Evolutionary conservation across 2,797 vertebrate species (phyloP).

Genomic region (Bradypodion ventrale): DNA sequence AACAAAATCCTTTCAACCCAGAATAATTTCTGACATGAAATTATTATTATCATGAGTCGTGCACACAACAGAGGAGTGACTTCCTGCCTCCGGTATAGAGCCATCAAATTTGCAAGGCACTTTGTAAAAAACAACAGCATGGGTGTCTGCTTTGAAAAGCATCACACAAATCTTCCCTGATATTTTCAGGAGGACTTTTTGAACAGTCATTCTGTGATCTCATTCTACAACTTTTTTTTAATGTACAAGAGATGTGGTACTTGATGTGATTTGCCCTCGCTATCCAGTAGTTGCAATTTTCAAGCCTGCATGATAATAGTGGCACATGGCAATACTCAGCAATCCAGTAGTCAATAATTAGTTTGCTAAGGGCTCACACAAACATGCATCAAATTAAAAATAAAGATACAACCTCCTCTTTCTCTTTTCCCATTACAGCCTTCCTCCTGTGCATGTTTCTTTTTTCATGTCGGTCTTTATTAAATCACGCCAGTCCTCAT

Average conservation of each 20-base stretch:
- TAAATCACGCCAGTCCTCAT: conserved; percentile 54
- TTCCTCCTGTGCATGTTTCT: conserved; percentile 52
- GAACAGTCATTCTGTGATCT: conserved; percentile 13
- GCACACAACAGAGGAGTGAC: background rate
- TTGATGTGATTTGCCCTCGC: conserved; percentile 56
- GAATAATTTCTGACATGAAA: too few relatives aligned
- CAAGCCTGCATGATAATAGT: conserved; percentile 54
- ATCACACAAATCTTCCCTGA: background rate
- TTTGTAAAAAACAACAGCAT: conserved; percentile 5
- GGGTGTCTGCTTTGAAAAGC: conserved; percentile 12
- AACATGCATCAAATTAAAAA: conserved; percentile 62
- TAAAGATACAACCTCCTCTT: conserved; percentile 45
- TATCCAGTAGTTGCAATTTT: conserved; percentile 52
- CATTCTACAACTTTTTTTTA: conserved; percentile 37
- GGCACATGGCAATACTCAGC: conserved; percentile 53
- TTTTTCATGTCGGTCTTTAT: conserved; percentile 60
- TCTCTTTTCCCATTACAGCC: conserved; percentile 47
- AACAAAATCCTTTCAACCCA: too few relatives aligned
- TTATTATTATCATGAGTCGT: background rate
- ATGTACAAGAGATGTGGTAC: conserved; percentile 26
- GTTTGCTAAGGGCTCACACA: conserved; percentile 61
- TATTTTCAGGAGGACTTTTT: conserved; percentile 13
- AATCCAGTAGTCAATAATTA: conserved; percentile 70
- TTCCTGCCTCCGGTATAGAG: background rate
- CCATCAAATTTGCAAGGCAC: conserved; percentile 6